These are phyloP conservation scores for Tetramorium alpestre DNA, from an alignment of 1,140 invertebrate species.

Conservation along the genomic window DNA sequence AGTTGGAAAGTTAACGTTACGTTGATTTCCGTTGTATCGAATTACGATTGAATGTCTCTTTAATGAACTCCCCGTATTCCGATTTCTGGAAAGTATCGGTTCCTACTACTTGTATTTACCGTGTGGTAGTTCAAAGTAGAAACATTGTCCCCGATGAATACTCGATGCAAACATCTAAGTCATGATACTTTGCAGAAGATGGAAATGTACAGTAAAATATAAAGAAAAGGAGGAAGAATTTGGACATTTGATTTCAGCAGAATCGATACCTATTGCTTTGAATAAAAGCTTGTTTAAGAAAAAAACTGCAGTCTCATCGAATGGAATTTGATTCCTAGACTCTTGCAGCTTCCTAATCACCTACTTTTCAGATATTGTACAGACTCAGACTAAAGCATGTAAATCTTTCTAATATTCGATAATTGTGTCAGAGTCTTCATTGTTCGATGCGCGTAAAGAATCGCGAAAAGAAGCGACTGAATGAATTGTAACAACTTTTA, in stretches of 20 bases:
- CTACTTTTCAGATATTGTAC: not conserved
- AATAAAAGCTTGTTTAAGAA: constrained; percentile 11
- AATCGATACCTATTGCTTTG: not conserved
- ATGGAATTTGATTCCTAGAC: not conserved
- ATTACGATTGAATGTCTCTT: not conserved
- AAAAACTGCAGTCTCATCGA: not conserved
- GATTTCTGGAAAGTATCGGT: not conserved
- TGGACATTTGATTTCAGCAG: not conserved
- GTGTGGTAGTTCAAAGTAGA: not conserved
- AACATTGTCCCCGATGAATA: not conserved
- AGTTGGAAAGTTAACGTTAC: constrained; percentile 6
- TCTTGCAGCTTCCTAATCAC: not conserved
- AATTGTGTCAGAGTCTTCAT: not conserved
- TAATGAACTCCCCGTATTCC: not conserved
- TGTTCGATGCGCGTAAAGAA: not conserved
- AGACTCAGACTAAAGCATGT: not conserved
- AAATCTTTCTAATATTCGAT: not conserved
- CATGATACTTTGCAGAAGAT: not conserved
- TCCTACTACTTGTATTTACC: not conserved
- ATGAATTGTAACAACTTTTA: not conserved
- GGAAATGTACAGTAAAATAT: not conserved
- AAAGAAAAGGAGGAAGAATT: not conserved
- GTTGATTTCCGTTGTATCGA: not conserved
- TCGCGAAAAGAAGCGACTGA: not conserved
- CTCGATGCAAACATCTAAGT: not conserved